Base-by-base conservation (phyloP, 2,797 vertebrate genomes). In the Enteromius unitaeniatus region DNA sequence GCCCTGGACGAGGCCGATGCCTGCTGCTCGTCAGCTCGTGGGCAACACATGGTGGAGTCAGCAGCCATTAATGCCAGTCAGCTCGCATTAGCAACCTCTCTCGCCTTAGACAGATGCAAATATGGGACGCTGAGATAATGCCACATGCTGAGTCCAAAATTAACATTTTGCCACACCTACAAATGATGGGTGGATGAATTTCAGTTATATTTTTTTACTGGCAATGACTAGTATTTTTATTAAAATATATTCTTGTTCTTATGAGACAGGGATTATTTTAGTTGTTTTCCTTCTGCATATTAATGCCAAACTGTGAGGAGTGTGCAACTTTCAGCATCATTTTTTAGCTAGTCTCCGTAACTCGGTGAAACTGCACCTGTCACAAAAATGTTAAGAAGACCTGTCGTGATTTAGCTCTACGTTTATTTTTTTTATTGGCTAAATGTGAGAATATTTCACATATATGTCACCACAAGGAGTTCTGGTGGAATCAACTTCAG, bases 51-150 rank as follows among this genome's bases (percentile, higher is more conserved):
- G 85, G 79, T 80, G 76, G 34, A 82, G 86, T 89, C 88, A 83
- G 82, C 87, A 84, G 84, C 84, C 74, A 87, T 90, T 88, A 89
- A 89, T 87, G 70, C 83, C 79, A 89, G 88, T 88, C 89, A 88
- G 26, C 68, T 87, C 53, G 74, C 85, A 86, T 89, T 87, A 85
- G 84, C 37, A 31, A 19, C 77, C 42, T 84, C 80, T 19, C 13
- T 45, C 75, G 40, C 62, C 47, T 64, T 83, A 58, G 17, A 55
- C 64, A 17, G 75, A 76, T 68, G 74, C 60, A 55, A 72, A 81
- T 75, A 78, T 53, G 58, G 42, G 49, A 47, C 17, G 14, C 5
- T 31, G 21, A 6, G 37, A n/a, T 79, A n/a, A 49, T 11, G 34
- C 51, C 74, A 60, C 53, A 37, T 26, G 69, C 34, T 19, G 55